Conservation (phyloP, 1,140 invertebrate species). For the Ips nitidus region DNA sequence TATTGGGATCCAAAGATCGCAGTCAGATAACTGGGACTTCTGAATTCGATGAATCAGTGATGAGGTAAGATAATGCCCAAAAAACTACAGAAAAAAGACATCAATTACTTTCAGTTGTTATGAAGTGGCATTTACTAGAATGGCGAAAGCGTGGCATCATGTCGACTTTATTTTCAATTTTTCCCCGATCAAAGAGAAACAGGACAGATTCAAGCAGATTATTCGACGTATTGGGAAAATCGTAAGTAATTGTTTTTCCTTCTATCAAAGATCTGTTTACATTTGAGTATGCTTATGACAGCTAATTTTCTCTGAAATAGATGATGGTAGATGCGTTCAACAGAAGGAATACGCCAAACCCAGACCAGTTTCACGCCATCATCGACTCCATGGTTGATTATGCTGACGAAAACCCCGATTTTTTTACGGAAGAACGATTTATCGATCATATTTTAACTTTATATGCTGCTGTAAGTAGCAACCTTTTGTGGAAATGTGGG, state of each 20-base stretch:
- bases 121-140: constrained; percentile 23
- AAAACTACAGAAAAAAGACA: neutral
- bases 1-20: constrained; percentile 17
- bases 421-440: constrained; percentile 29
- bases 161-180: constrained; percentile 30
- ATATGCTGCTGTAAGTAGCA: constrained; percentile 33
- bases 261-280: too few species aligned
- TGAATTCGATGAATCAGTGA: constrained; percentile 9
- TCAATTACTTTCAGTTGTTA: constrained; percentile 26
- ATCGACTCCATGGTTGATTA: constrained; percentile 28
- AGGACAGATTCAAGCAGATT: constrained; percentile 6
- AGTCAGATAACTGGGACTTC: constrained; percentile 11
- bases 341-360: constrained; percentile 14
- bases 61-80: constrained; percentile 22
- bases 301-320: neutral
- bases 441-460: constrained; percentile 37
- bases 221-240: constrained; percentile 17
- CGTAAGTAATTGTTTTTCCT: neutral
- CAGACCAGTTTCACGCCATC: constrained; percentile 21
- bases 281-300: neutral
- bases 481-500: too few species aligned
- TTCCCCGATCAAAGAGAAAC: constrained; percentile 18
- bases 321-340: constrained; percentile 17
- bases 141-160: constrained; percentile 30
- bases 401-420: constrained; percentile 22